These are phyloP conservation scores for Mycetomoellerius zeteki DNA, from an alignment of 1,140 invertebrate species.

Conservation along the genomic window DNA sequence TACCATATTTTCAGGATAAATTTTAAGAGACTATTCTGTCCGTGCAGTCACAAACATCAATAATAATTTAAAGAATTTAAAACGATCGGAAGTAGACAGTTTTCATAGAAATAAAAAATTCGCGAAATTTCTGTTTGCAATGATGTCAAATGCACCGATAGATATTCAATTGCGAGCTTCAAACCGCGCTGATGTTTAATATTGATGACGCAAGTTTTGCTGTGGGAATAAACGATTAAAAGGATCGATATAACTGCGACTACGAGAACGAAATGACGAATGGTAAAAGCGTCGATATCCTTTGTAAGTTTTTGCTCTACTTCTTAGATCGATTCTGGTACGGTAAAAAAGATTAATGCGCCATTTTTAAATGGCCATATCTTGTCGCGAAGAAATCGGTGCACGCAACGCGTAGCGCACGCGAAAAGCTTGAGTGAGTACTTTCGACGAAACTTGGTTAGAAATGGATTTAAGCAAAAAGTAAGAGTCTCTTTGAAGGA, in stretches of 20 bases:
- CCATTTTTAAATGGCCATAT: slow-evolving; percentile 44
- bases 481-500: slow-evolving; percentile 52
- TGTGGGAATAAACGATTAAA: slow-evolving; percentile 1
- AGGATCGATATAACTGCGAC: slow-evolving; percentile 29
- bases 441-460: slow-evolving; percentile 39
- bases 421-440: slow-evolving; percentile 18
- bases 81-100: background rate
- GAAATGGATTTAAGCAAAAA: slow-evolving; percentile 54
- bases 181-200: slow-evolving; percentile 17
- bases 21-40: no score
- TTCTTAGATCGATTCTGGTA: slow-evolving; percentile 3
- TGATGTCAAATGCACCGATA: background rate
- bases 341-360: slow-evolving; percentile 44
- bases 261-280: background rate
- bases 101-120: background rate
- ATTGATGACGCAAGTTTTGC: slow-evolving; percentile 13
- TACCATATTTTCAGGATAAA: no score
- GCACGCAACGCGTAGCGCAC: slow-evolving; percentile 51
- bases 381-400: slow-evolving; percentile 37
- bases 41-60: background rate
- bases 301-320: slow-evolving; percentile 13
- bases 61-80: background rate
- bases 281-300: background rate
- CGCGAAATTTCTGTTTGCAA: background rate
- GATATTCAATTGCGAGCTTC: background rate